These are phyloP conservation scores for Lampris megalopsis DNA, from an alignment of 2,113 vertebrate species.

Conservation along the genomic window DNA sequence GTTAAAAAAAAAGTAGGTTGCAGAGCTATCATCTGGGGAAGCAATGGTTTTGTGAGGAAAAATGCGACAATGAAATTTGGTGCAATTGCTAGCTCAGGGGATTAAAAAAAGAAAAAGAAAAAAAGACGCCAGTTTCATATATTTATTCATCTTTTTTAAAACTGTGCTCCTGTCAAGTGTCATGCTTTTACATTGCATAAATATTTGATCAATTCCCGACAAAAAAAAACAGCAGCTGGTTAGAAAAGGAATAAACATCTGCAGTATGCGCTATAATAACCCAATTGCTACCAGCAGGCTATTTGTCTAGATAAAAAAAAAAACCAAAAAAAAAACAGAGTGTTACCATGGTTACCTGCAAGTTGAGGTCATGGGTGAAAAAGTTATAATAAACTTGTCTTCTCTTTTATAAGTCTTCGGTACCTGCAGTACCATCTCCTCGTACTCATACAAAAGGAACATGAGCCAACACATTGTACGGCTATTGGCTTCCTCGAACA, in stretches of 20 bases:
- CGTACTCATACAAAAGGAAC: not conserved
- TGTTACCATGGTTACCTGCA: not conserved
- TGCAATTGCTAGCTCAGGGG: not conserved
- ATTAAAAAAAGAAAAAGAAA: not conserved
- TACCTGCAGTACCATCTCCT: not conserved
- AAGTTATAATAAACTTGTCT: not conserved
- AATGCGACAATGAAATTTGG: not conserved
- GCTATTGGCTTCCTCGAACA: no score
- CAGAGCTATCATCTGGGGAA: slow-evolving; percentile 22
- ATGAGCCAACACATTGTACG: no score
- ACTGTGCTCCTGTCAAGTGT: no score
- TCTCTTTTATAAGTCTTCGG: not conserved
- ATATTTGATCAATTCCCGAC: not conserved
- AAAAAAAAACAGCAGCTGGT: not conserved
- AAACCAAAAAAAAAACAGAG: not conserved
- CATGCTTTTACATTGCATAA: not conserved
- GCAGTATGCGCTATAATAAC: not conserved
- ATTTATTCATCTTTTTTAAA: no score
- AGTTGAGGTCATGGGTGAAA: not conserved
- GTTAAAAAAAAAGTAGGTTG: slow-evolving; percentile 24
- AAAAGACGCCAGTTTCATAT: no score
- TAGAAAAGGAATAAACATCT: not conserved
- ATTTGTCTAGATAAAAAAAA: not conserved
- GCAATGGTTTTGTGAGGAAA: not conserved
- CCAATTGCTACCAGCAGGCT: slow-evolving; percentile 5